These are phyloP conservation scores for Copidosoma floridanum DNA, from an alignment of 1,140 invertebrate genomes.

Conservation along the genomic window DNA sequence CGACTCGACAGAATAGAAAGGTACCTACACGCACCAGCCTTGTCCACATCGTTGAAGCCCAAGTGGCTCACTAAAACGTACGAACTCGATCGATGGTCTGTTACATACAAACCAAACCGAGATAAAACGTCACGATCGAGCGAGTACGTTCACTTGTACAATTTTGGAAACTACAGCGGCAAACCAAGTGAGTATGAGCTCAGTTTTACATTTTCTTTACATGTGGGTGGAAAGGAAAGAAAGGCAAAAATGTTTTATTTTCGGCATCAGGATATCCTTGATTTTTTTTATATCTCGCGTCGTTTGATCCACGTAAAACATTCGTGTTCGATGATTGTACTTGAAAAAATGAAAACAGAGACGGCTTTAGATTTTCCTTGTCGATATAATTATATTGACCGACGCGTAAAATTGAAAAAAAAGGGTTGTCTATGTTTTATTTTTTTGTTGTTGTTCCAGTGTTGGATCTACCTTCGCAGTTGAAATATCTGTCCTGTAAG, in stretches of 20 bases:
- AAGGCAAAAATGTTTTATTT: too few species aligned
- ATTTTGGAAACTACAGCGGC: constrained; percentile 47
- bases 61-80: constrained; percentile 54
- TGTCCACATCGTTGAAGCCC: constrained; percentile 46
- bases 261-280: too few species aligned
- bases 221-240: too few species aligned
- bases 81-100: constrained; percentile 44
- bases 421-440: background rate
- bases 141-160: constrained; percentile 55
- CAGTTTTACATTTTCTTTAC: too few species aligned
- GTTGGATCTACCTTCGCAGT: constrained; percentile 44
- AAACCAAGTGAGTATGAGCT: constrained; percentile 51
- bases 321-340: too few species aligned
- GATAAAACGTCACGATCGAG: constrained; percentile 45
- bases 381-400: too few species aligned
- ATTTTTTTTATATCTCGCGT: too few species aligned
- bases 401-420: too few species aligned
- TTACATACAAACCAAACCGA: constrained; percentile 51
- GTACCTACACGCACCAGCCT: constrained; percentile 54
- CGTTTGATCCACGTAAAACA: too few species aligned
- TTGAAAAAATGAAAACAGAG: too few species aligned
- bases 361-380: too few species aligned
- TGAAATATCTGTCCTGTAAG: constrained; percentile 49
- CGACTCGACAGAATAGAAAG: constrained; percentile 58
- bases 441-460: constrained; percentile 29